Evolutionary conservation across 2,797 vertebrate genomes (phyloP), one percentile per base, ranked within the genome.

Genomic region (Esox lucius): DNA sequence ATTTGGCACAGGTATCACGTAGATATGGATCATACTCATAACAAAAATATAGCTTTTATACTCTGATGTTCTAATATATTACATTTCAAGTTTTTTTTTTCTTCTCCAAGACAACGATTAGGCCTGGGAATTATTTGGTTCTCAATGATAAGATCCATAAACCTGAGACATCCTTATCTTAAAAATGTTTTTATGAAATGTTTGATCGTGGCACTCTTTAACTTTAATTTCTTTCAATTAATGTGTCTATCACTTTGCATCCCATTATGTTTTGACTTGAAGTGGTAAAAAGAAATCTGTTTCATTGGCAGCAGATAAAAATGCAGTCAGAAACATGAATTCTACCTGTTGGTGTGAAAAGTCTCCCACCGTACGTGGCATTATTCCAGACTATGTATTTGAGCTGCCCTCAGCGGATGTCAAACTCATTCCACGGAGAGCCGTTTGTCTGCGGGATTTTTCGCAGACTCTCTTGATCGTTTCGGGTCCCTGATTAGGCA

Each of bases 111-210:
- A 73, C 46, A 46, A 28, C 17, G 13, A 67, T 76, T 56, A 74
- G 53, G 53, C n/a, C 19, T 22, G n/a, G 73, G 28, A 62, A 4
- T 17, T 33, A 42, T 69, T 79, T 61, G 68, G 77, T 75, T 88
- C 62, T 48, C 49, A 77, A 77, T 80, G 62, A 71, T 71, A 61
- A 77, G 80, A 80, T 67, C 76, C 48, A 2, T 35, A 24, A 35
- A 87, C 82, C 80, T 49, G 84, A 89, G 85, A 73, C 84, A 80
- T 33, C 65, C 61, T 39, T n/a, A n/a, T 56, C 53, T 56, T 26
- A 85, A 75, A 71, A 61, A 65, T 83, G 82, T 80, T 83, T 64
- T 12, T 15, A 64, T 16, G 0, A 24, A 62, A 64, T 64, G 53
- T 59, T 59, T 22, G 8, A 59, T 59, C 3, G 7, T 9, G 39